Percentiles rank a stretch among this genome's conserved stretches.
Conservation (phyloP, 2,113 vertebrate genomes). For the Setophaga coronata region DNA sequence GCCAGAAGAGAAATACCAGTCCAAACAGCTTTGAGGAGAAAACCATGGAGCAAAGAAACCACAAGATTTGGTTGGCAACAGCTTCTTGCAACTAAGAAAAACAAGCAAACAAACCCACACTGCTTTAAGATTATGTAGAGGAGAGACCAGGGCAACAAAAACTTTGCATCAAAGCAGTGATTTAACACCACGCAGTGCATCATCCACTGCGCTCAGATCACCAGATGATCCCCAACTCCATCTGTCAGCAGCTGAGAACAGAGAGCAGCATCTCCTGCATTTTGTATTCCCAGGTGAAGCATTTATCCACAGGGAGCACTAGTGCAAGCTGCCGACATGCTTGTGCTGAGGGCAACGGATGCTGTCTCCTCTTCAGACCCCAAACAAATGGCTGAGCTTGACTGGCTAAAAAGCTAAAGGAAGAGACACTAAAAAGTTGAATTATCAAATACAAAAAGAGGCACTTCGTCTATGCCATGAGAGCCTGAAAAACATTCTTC, state of each 20-base stretch:
- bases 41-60: not conserved
- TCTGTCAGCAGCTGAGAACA: not conserved
- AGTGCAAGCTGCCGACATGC: fast-evolving
- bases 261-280: not conserved
- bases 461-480: not conserved
- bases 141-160: not conserved
- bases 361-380: not conserved
- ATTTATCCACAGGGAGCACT: not conserved
- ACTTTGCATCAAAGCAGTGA: fast-evolving
- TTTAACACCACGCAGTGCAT: not conserved
- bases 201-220: not conserved
- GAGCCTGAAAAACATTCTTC: not conserved
- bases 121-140: not conserved
- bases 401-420: not conserved
- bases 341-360: not conserved
- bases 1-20: not conserved
- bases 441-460: not conserved
- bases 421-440: not conserved
- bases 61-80: not conserved
- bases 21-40: not conserved
- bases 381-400: fast-evolving
- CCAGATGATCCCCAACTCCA: conserved; percentile 19
- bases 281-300: not conserved
- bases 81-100: not conserved
- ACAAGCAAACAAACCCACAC: not conserved